These are phyloP conservation scores for Xylophagus ater DNA, from an alignment of 2,888 invertebrate genomes.

Conservation along the genomic window DNA sequence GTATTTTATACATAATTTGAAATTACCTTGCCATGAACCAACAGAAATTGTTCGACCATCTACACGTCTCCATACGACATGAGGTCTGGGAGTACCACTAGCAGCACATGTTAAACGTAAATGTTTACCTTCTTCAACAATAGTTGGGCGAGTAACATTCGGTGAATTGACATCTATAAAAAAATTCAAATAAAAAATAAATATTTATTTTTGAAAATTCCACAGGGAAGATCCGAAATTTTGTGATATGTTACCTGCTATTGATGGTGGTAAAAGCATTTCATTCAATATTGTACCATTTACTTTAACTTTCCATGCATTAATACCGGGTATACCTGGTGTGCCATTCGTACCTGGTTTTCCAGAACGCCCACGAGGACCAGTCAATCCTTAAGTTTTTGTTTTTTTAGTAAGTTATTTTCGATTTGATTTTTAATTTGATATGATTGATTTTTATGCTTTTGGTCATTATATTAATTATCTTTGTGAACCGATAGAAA, in stretches of 20 bases:
- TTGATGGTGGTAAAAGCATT: conserved; percentile 74
- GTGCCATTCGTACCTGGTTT: conserved; percentile 61
- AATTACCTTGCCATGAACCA: conserved; percentile 54
- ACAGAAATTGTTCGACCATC: conserved; percentile 52
- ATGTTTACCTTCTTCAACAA: conserved; percentile 70
- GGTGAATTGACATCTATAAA: conserved; percentile 28
- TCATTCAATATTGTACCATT: conserved; percentile 53
- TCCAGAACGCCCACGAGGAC: conserved; percentile 62
- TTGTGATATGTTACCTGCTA: conserved; percentile 52
- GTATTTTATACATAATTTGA: too few species aligned
- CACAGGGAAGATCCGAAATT: not conserved
- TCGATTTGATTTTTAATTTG: too few species aligned
- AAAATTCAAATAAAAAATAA: not conserved
- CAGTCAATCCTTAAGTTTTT: conserved; percentile 41
- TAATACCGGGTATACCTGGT: conserved; percentile 71
- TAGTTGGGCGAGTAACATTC: conserved; percentile 44
- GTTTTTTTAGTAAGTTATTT: too few species aligned
- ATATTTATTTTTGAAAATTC: not conserved
- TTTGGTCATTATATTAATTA: too few species aligned
- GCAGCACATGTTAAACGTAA: conserved; percentile 73
- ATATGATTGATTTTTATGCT: too few species aligned
- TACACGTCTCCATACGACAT: conserved; percentile 63
- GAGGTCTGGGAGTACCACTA: conserved; percentile 64
- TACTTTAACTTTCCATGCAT: conserved; percentile 55
- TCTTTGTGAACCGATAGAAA: too few species aligned